Base-by-base conservation (phyloP, 2,797 vertebrate species). In the Myotis pilosus region DNA sequence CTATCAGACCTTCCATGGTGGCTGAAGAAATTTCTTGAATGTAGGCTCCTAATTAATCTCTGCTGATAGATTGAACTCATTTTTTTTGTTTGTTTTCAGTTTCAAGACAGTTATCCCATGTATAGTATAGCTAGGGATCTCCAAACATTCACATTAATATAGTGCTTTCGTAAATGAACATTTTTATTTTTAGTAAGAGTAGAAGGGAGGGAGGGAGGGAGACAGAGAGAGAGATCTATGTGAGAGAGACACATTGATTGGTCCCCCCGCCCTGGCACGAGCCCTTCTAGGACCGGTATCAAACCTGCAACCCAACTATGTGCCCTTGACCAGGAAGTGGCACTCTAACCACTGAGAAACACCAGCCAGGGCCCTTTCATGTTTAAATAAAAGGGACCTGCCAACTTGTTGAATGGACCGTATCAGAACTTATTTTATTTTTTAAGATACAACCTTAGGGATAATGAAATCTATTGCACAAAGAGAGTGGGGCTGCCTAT, bases 311-410 rank as follows among this genome's bases (percentile, higher is more conserved):
- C 30, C 30, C 15, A 64, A 19, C 11, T 64, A 64, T 8, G 30
- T 64, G 62, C 62, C 28, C 60, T 30, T 62, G 28, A 62, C 25
- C 28, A 62, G 60, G 60, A 62, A 62, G 60, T n/a, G 62, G 30
- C 62, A n/a, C 62, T 64, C 30, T n/a, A 64, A 64, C 30, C 62
- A n/a, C 62, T n/a, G 62, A 64, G 30, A 30, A 16, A 17, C 28
- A 64, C 30, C 17, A 30, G 62, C 62, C 62, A 64, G 62, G 30
- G 62, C 41, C 86, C 89, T 85, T 84, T 94, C 41, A 49, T 55
- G 87, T 94, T 94, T 91, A 89, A 85, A 94, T 95, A 71, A 93
- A 94, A 72, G 8, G 12, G 9, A 28, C 38, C 30, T 91, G 36
- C 17, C 41, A 81, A 60, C 66, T 75, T 22, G 51, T 55, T 71